A percentile compares a stretch with the other conserved stretches of the same genome.
Evolutionary conservation across 2,888 invertebrate species (phyloP).

Genomic region (Augochlorella aurata): DNA sequence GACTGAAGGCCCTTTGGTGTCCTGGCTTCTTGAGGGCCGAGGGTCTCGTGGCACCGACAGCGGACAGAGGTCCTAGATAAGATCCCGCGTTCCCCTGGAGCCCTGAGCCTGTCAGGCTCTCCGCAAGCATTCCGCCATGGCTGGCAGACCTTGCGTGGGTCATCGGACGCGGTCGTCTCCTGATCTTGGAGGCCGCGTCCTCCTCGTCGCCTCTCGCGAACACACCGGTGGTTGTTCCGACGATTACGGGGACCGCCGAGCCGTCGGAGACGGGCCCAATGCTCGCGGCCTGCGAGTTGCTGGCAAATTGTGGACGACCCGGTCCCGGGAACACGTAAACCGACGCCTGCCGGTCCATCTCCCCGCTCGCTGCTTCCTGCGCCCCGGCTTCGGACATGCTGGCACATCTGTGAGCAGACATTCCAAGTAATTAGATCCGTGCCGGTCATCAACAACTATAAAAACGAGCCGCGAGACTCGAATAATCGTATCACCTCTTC

Average conservation of each 20-base stretch:
- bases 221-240: constrained; percentile 41
- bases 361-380: constrained; percentile 81
- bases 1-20: constrained; percentile 93
- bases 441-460: too few relatives aligned
- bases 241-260: constrained; percentile 29
- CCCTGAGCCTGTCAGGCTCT: constrained; percentile 78
- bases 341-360: constrained; percentile 75
- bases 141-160: constrained; percentile 91
- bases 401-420: constrained; percentile 83
- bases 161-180: constrained; percentile 61
- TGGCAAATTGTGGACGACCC: constrained; percentile 69
- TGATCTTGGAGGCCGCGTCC: constrained; percentile 46
- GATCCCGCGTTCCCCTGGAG: constrained; percentile 45
- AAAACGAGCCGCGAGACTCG: too few relatives aligned
- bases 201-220: constrained; percentile 55
- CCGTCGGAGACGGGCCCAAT: constrained; percentile 8
- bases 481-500: too few relatives aligned
- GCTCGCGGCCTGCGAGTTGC: constrained; percentile 18
- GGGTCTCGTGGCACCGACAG: constrained; percentile 83
- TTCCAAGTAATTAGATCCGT: background rate
- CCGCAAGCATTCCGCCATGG: constrained; percentile 88
- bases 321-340: constrained; percentile 78
- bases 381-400: constrained; percentile 88
- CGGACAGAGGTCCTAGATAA: constrained; percentile 60
- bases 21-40: constrained; percentile 89